Evolutionary conservation across 2,797 vertebrate genomes (phyloP).

Genomic region (Sebastes wilsoni): DNA sequence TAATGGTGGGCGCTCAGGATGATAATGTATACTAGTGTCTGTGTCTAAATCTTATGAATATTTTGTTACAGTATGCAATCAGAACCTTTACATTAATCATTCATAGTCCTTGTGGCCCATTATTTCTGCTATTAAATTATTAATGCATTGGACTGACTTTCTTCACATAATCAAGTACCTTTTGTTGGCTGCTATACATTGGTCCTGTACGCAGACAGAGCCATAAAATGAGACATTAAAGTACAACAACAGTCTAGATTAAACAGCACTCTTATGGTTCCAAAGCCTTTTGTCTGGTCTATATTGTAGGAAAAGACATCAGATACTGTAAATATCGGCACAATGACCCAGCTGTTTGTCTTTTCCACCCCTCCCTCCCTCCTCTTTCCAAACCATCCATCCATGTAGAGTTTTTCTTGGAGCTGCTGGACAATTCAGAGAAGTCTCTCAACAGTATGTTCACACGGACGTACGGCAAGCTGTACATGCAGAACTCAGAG

Average conservation of each 20-base stretch:
- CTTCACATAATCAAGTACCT: slow-evolving; percentile 67
- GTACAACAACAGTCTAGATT: not conserved
- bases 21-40: slow-evolving; percentile 69
- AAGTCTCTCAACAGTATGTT: slow-evolving; percentile 95
- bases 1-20: slow-evolving; percentile 47
- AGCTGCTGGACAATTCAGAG: slow-evolving; percentile 95
- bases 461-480: slow-evolving; percentile 90
- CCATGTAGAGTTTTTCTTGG: slow-evolving; percentile 93
- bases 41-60: slow-evolving; percentile 74
- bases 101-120: slow-evolving; percentile 77
- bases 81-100: slow-evolving; percentile 82
- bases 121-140: slow-evolving; percentile 80
- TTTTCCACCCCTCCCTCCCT: not conserved
- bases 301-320: not conserved
- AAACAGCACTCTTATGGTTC: not conserved
- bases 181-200: slow-evolving; percentile 48
- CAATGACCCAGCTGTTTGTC: slow-evolving; percentile 42
- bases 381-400: slow-evolving; percentile 35
- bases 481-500: slow-evolving; percentile 95
- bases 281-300: not conserved
- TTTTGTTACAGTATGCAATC: slow-evolving; percentile 79
- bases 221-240: slow-evolving; percentile 33
- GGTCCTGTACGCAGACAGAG: slow-evolving; percentile 14
- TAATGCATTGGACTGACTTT: slow-evolving; percentile 69
- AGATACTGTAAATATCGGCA: slow-evolving; percentile 11